Percentiles rank a stretch among this genome's conserved stretches.
These are phyloP conservation scores for Poeciliopsis gracilis DNA, from an alignment of 2,797 vertebrate genomes.

Conservation along the genomic window DNA sequence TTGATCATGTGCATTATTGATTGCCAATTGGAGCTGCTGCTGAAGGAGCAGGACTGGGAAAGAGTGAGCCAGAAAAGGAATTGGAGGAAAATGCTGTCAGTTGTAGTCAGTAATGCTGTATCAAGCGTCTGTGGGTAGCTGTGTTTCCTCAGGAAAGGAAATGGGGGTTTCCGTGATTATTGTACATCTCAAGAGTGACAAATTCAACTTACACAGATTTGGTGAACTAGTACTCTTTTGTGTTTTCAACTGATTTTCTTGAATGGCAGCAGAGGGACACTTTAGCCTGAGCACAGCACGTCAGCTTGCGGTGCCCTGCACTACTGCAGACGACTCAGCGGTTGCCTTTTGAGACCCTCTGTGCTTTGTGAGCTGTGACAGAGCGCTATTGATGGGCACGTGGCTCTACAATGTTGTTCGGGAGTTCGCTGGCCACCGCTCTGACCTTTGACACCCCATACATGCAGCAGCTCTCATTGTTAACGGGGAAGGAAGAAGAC, in stretches of 20 bases:
- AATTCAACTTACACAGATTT: conserved; percentile 11
- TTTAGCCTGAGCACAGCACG: conserved; percentile 38
- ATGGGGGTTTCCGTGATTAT: conserved; percentile 38
- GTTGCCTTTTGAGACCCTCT: conserved; percentile 48
- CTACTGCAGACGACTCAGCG: conserved; percentile 35
- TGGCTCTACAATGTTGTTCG: conserved; percentile 67
- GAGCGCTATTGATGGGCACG: conserved; percentile 72
- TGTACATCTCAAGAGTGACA: not conserved
- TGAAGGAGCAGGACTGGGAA: conserved; percentile 63
- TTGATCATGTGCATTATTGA: conserved; percentile 75
- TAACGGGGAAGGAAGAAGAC: conserved; percentile 40
- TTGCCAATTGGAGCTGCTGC: conserved; percentile 67
- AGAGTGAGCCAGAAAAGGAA: conserved; percentile 26
- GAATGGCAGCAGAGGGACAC: conserved; percentile 44
- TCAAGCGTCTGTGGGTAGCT: conserved; percentile 42
- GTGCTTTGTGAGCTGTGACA: conserved; percentile 76
- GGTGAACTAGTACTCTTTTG: conserved; percentile 9
- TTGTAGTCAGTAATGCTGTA: conserved; percentile 50
- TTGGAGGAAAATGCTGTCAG: conserved; percentile 52
- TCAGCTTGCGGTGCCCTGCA: conserved; percentile 28
- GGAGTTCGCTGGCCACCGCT: conserved; percentile 64
- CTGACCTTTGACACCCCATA: conserved; percentile 75
- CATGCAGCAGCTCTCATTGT: conserved; percentile 60
- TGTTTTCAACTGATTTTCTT: conserved; percentile 33
- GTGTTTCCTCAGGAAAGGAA: conserved; percentile 40